Conservation (phyloP, 2,113 vertebrate genomes). For the Butastur rufipennis region DNA sequence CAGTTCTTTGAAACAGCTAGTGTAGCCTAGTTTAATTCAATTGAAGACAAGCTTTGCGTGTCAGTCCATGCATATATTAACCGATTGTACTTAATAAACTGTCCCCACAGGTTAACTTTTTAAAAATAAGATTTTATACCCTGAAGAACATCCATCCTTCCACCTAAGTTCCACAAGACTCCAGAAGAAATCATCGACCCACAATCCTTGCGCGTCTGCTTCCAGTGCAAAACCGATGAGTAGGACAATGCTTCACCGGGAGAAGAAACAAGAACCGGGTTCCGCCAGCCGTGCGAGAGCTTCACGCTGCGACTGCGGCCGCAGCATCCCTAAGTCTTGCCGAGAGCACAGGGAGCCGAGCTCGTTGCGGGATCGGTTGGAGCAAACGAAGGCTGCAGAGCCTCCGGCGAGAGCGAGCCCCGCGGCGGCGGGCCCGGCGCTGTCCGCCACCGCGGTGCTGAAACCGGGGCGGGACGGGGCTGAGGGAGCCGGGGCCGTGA, state of each 20-base stretch:
- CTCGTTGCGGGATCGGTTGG: rapidly evolving
- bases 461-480: not conserved
- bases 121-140: not conserved
- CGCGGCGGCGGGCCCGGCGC: not conserved
- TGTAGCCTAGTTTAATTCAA: not conserved
- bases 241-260: rapidly evolving
- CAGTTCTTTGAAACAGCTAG: not conserved
- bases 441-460: slow-evolving; percentile 44
- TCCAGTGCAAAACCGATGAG: rapidly evolving
- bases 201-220: rapidly evolving
- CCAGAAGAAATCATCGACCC: not conserved
- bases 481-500: rapidly evolving
- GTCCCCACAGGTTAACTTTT: not conserved
- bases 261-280: rapidly evolving
- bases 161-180: not conserved
- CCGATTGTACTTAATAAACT: not conserved
- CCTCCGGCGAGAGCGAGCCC: not conserved
- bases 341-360: rapidly evolving
- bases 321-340: rapidly evolving
- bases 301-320: rapidly evolving
- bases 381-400: not conserved
- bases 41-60: not conserved
- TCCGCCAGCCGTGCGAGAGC: rapidly evolving
- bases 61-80: too few relatives aligned
- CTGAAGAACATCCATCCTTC: not conserved